Conservation (phyloP, 2,113 vertebrate species). For the Aythya baeri region DNA sequence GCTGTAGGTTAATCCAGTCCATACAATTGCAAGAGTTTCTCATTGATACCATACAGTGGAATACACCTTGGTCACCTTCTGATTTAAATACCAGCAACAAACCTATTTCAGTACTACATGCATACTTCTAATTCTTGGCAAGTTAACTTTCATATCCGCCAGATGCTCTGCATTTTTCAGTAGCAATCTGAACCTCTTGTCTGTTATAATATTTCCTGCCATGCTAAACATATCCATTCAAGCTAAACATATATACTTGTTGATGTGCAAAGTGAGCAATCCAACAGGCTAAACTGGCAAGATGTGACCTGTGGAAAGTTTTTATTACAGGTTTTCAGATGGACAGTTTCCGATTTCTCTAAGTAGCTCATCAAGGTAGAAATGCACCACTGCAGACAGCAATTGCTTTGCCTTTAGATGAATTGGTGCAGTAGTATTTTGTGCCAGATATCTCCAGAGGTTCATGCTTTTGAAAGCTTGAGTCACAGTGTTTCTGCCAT, state of each 20-base stretch:
- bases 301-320: background rate
- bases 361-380: conserved; percentile 18
- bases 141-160: background rate
- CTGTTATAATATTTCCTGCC: conserved; percentile 19
- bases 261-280: background rate
- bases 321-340: conserved; percentile 47
- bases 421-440: conserved; percentile 3
- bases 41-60: background rate
- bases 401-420: conserved; percentile 6
- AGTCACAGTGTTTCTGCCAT: background rate
- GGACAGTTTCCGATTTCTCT: background rate
- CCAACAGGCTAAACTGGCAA: background rate
- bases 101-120: background rate
- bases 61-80: background rate
- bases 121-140: conserved; percentile 37
- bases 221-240: conserved; percentile 6
- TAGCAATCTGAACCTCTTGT: conserved; percentile 32
- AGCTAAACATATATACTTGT: conserved; percentile 9
- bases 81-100: background rate
- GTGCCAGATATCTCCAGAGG: conserved; percentile 48
- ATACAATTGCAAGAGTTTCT: background rate
- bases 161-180: conserved; percentile 48
- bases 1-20: background rate
- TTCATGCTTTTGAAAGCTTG: conserved; percentile 15
- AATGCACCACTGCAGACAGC: conserved; percentile 1